Conservation (phyloP, 2,797 vertebrate species). For the Rousettus madagascariensis region DNA sequence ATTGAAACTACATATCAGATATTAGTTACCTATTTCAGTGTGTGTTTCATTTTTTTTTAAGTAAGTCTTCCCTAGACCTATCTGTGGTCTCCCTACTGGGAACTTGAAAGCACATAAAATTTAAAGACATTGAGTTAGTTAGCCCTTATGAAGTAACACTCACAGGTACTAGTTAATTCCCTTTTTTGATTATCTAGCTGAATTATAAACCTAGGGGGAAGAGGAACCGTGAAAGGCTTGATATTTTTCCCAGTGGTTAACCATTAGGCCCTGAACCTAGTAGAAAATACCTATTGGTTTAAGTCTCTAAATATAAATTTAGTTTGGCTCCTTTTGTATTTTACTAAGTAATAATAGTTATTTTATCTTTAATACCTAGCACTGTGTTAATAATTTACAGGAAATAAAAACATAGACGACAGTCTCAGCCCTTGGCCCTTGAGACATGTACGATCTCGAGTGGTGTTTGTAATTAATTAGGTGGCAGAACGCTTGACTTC, state of each 20-base stretch:
- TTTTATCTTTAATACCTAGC: not conserved
- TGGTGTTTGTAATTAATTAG: not conserved
- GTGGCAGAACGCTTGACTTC: not conserved
- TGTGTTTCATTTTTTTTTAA: slow-evolving; percentile 13
- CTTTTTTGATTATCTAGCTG: not conserved
- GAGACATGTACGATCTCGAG: not conserved
- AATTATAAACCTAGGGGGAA: not conserved
- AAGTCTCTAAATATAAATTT: slow-evolving; percentile 37
- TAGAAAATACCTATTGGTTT: not conserved
- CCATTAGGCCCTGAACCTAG: not conserved
- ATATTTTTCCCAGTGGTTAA: not conserved
- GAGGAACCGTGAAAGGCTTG: not conserved
- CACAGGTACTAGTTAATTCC: not conserved
- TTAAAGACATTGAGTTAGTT: not conserved
- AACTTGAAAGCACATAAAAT: not conserved
- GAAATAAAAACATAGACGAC: not conserved
- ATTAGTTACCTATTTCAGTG: not conserved
- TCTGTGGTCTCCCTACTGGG: not conserved
- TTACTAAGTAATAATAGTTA: slow-evolving; percentile 13
- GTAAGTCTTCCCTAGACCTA: not conserved
- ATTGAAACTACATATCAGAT: slow-evolving; percentile 17
- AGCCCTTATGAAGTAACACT: not conserved
- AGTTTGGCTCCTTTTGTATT: not conserved
- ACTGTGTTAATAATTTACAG: not conserved
- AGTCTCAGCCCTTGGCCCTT: not conserved